These are phyloP conservation scores for Hormiphora californensis DNA, from an alignment of 37 sponge, comb jelly and placozoan genomes.

Conservation along the genomic window DNA sequence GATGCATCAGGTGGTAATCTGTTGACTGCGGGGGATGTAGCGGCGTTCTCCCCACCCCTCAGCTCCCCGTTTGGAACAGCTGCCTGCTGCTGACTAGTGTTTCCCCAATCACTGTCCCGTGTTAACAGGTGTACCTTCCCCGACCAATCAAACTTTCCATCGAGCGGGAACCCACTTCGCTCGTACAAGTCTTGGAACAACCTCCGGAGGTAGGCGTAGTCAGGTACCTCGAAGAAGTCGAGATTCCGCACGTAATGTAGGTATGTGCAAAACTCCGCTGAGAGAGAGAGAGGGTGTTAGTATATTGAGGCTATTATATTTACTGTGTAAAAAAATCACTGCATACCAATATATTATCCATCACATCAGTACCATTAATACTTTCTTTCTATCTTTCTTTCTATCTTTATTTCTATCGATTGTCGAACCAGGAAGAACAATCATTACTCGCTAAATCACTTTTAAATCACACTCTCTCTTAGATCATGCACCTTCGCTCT, in stretches of 20 bases:
- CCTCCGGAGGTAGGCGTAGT: conserved; percentile 85
- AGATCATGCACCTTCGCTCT: too few species aligned
- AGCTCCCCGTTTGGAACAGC: not conserved
- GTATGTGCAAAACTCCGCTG: conserved; percentile 92
- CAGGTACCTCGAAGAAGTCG: conserved; percentile 95
- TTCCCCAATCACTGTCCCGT: conserved; percentile 38
- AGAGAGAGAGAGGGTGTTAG: not conserved
- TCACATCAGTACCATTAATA: too few species aligned
- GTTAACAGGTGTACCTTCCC: conserved; percentile 64
- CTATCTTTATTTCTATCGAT: too few species aligned
- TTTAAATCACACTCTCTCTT: too few species aligned
- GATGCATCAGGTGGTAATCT: too few species aligned
- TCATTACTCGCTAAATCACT: too few species aligned
- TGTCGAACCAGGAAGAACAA: too few species aligned
- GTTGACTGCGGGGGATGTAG: not conserved
- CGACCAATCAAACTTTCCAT: conserved; percentile 94
- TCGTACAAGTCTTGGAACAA: conserved; percentile 85
- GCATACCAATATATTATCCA: too few species aligned
- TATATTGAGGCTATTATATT: not conserved
- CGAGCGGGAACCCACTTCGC: conserved; percentile 73
- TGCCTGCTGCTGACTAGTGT: not conserved
- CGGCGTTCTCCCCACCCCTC: not conserved
- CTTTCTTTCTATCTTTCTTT: too few species aligned
- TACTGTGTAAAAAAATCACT: not conserved
- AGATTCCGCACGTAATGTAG: conserved; percentile 88